Conservation (phyloP, 2,113 vertebrate genomes). For the Ivindomyrus marchei region DNA sequence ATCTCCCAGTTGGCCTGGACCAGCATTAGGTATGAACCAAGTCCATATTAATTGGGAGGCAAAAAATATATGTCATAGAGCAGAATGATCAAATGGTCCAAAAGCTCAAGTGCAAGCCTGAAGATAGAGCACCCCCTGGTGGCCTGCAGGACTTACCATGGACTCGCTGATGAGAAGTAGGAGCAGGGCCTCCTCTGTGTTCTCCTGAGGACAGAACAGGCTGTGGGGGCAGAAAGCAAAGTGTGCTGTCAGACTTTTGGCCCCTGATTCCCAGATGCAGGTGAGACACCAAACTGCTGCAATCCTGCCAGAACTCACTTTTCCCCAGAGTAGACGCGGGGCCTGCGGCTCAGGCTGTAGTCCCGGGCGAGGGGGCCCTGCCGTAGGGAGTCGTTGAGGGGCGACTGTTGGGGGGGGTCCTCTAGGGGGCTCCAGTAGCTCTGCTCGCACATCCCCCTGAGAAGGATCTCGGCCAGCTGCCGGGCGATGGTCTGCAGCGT, state of each 20-base stretch:
- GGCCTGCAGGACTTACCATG: constrained; percentile 73
- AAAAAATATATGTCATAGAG: background rate
- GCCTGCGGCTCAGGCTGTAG: constrained; percentile 75
- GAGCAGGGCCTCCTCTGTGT: constrained; percentile 93
- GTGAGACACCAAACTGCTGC: background rate
- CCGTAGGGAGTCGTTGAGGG: constrained; percentile 81
- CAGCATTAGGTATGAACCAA: background rate
- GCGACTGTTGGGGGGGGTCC: constrained; percentile 84
- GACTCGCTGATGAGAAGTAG: constrained; percentile 96
- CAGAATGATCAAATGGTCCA: background rate
- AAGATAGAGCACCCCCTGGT: background rate
- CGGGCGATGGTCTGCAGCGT: constrained; percentile 82
- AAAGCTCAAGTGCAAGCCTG: background rate
- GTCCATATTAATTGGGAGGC: background rate
- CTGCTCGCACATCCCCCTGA: constrained; percentile 98
- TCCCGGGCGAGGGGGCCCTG: constrained; percentile 74
- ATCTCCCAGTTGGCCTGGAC: background rate
- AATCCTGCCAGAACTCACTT: constrained; percentile 63
- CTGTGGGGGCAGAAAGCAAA: constrained; percentile 49
- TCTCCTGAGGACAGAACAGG: constrained; percentile 98
- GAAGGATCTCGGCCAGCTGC: constrained; percentile 92
- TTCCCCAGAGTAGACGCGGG: constrained; percentile 89
- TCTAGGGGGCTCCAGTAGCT: constrained; percentile 97
- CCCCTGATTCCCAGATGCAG: background rate
- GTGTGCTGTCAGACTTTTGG: background rate